A percentile compares a stretch with the other conserved stretches of the same genome.
These are phyloP conservation scores for Cossypha caffra DNA, from an alignment of 2,797 vertebrate genomes.

Conservation along the genomic window DNA sequence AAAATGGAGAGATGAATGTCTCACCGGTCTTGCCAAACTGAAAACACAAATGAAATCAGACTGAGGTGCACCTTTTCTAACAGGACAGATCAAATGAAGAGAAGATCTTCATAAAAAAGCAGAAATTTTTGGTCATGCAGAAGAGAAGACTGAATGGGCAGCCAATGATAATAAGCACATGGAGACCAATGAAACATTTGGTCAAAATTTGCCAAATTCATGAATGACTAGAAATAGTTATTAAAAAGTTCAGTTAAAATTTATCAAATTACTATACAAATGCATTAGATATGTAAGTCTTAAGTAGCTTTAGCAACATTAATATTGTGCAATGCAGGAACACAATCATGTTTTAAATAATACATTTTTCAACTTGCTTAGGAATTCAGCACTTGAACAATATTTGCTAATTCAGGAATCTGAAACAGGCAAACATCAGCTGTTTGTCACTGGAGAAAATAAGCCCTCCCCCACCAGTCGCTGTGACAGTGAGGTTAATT, in stretches of 20 bases:
- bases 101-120: neutral
- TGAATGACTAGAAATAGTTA: neutral
- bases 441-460: neutral
- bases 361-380: conserved; percentile 30
- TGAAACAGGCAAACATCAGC: conserved; percentile 27
- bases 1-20: conserved; percentile 86
- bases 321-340: conserved; percentile 16
- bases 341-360: conserved; percentile 36
- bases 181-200: conserved; percentile 1
- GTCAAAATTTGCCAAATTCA: neutral
- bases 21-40: conserved; percentile 84
- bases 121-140: neutral
- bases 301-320: conserved; percentile 2
- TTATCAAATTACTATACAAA: neutral
- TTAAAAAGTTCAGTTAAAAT: neutral
- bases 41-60: conserved; percentile 80
- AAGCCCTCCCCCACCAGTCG: neutral
- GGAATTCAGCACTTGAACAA: conserved; percentile 22
- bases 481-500: neutral
- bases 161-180: neutral
- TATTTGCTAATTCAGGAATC: conserved; percentile 19
- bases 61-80: conserved; percentile 12
- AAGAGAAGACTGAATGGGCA: neutral
- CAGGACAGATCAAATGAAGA: neutral
- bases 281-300: neutral